Conservation (phyloP, 2,888 invertebrate genomes). For the Platycnemis pennipes region DNA sequence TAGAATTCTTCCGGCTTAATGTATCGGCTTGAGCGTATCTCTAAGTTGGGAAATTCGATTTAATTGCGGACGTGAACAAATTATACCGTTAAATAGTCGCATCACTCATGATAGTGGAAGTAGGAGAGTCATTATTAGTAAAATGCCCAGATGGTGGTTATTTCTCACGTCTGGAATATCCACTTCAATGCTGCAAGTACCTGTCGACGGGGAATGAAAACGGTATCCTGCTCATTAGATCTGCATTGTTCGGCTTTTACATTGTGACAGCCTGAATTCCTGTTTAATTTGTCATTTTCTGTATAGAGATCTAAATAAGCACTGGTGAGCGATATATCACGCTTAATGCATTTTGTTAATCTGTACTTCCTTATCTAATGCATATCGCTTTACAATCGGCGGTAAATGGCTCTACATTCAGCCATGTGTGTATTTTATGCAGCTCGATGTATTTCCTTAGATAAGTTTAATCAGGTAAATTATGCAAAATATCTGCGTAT, state of each 20-base stretch:
- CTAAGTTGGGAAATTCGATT: background rate
- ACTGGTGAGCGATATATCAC: background rate
- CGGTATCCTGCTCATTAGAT: slow-evolving; percentile 14
- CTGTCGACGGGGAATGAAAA: background rate
- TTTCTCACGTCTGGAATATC: background rate
- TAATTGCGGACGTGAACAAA: background rate
- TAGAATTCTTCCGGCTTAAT: background rate
- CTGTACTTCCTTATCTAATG: no score
- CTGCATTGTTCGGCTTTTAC: background rate
- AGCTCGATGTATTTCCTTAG: no score
- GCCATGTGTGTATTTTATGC: no score
- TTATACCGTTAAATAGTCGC: background rate
- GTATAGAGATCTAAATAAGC: background rate
- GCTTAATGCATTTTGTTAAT: no score
- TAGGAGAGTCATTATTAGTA: background rate
- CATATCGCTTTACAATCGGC: no score
- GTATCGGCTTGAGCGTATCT: background rate
- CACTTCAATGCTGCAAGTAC: background rate
- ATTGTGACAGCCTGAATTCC: background rate
- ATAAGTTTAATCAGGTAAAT: no score
- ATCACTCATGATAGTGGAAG: no score
- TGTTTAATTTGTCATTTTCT: background rate
- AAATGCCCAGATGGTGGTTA: background rate
- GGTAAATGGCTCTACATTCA: no score
- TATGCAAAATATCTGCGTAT: no score